These are phyloP conservation scores for Diarsia rubi DNA, from an alignment of 2,888 invertebrate genomes.

Conservation along the genomic window DNA sequence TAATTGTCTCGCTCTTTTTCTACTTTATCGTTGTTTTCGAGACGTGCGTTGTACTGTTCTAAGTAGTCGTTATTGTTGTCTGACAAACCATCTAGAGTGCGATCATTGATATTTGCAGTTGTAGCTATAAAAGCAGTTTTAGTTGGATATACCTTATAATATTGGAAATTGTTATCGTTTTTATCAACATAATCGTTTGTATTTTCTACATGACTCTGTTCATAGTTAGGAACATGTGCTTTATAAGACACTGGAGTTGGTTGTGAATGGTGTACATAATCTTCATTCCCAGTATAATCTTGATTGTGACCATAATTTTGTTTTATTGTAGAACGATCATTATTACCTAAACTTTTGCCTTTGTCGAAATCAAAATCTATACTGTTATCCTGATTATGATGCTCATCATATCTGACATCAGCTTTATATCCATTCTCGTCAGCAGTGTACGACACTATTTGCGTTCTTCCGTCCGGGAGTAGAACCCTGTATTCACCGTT, in stretches of 20 bases:
- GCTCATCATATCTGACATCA: constrained; percentile 91
- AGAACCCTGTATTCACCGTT: constrained; percentile 93
- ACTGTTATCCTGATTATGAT: constrained; percentile 70
- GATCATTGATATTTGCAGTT: constrained; percentile 42
- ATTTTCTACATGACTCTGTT: constrained; percentile 21
- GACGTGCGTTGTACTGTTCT: constrained; percentile 39
- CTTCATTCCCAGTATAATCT: constrained; percentile 59
- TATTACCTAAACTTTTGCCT: constrained; percentile 42
- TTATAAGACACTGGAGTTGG: constrained; percentile 6
- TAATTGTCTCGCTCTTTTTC: constrained; percentile 64
- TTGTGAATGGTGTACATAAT: constrained; percentile 54
- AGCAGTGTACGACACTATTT: constrained; percentile 93
- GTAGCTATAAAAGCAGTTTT: constrained; percentile 48
- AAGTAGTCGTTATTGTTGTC: constrained; percentile 59
- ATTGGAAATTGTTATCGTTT: constrained; percentile 21
- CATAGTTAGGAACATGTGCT: constrained; percentile 1
- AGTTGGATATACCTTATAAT: constrained; percentile 25
- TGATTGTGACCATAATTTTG: constrained; percentile 23
- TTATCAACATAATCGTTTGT: constrained; percentile 25
- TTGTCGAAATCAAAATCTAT: constrained; percentile 63
- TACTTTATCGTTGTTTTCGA: constrained; percentile 18
- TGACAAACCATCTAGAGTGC: constrained; percentile 50
- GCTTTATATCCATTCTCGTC: constrained; percentile 93
- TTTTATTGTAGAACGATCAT: constrained; percentile 33
- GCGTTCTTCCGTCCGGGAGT: constrained; percentile 92